A percentile compares a stretch with the other conserved stretches of the same genome.
Conservation (phyloP, 2,888 invertebrate species). For the Himalopsyche tibetana region DNA sequence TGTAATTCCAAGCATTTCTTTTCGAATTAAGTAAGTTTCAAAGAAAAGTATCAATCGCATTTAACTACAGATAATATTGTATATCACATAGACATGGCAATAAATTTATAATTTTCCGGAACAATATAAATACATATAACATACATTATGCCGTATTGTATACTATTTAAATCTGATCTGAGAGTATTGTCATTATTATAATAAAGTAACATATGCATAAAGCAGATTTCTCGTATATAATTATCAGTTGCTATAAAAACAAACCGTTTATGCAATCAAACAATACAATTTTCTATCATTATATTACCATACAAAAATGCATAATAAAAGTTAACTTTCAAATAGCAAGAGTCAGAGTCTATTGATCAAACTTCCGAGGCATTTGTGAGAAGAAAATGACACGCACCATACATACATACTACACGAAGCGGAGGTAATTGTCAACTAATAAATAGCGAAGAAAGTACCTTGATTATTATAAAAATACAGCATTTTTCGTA, state of each 20-base stretch:
- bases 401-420: neutral
- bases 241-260: conserved; percentile 41
- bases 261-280: conserved; percentile 56
- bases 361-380: neutral
- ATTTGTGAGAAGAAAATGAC: conserved; percentile 31
- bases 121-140: no score
- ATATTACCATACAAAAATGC: conserved; percentile 54
- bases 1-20: no score
- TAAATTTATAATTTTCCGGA: no score
- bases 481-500: no score
- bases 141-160: no score
- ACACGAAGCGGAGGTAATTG: neutral
- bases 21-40: no score
- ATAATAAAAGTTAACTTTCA: conserved; percentile 57
- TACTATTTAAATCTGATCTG: no score
- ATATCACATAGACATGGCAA: no score
- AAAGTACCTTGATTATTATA: neutral
- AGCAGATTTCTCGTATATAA: conserved; percentile 45
- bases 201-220: neutral
- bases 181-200: no score
- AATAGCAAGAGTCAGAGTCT: conserved; percentile 42
- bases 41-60: no score
- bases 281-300: conserved; percentile 58
- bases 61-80: no score
- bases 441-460: neutral